Base-by-base conservation (phyloP, 1,140 invertebrate species). In the Bradynema listronoti region DNA sequence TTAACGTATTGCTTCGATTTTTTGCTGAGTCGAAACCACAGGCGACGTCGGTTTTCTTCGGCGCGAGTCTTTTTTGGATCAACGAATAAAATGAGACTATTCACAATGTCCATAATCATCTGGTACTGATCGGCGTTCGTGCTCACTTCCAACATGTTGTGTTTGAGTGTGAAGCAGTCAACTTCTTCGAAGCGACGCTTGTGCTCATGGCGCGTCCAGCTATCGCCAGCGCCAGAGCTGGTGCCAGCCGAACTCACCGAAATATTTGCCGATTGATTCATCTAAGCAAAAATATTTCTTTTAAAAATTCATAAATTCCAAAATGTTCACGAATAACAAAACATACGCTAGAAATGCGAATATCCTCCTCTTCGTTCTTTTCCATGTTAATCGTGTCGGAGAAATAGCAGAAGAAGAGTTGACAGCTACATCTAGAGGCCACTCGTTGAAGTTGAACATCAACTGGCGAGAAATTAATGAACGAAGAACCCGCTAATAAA, bases 381-480 rank as follows among this genome's bases (percentile, higher is more conserved):
- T 83, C 84, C 0, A 85, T 85, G 79, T 89, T 87, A 16, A 89
- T 81, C 56, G 82, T 83, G 72, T 92, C 89, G 11, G 89, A 88
- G 77, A 94, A 96, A 54, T 88, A 88, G 32, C 90, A 91, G 79
- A 94, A 98, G 79, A 91, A 94, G 80, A 98, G 93, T 80, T 97
- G 91, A 80, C 93, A 97, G 74, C 88, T 88, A 81, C 94, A 98
- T 4, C 92, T 83, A 0, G 91, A 95, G 11, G 95, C 91, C 62
- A 97, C 95, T 45, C 93, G 83, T 82, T 97, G 92, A 3, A 96
- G 80, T 81, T 96, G 84, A n/a, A 80, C 68, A 16, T 69, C 59
- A 49, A 46, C 42, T 53, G 54, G 49, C 19, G 56, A 19, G 58
- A 16, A 2, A 25, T 16, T 34, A 33, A 11, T 52, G 2, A 11